Base-by-base conservation (phyloP, 2,797 vertebrate species). In the Ataeniobius toweri region DNA sequence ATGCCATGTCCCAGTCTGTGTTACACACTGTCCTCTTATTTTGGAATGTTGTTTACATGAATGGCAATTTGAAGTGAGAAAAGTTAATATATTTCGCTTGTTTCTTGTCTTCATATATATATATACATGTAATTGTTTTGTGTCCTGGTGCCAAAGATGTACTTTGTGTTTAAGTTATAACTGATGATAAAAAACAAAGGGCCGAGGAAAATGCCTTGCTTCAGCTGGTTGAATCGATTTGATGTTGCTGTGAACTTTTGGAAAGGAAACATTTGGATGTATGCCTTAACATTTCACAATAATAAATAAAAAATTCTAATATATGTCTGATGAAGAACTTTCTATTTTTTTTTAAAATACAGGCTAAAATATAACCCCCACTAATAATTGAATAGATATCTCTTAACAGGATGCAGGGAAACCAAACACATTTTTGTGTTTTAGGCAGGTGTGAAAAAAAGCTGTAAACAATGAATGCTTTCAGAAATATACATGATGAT, bases 51-150 rank as follows among this genome's bases (percentile, higher is more conserved):
- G 97, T 98, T 99, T 98, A 98, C 97, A 98, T 94, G 95, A 95
- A 93, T 92, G 88, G 92, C 94, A 95, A 87, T 95, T 94, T 93
- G 92, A 95, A 94, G 95, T 94, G 95, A 93, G 89, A 95, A 91
- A 95, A 94, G 93, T 96, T 99, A 98, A 99, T 99, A 98, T 99
- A 98, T 98, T 97, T 97, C 95, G 92, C 96, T 94, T 22, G 95
- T 96, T 95, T 92, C n/a, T 31, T 22, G 39, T 86, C 84, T 80
- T 70, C 79, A 74, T 87, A 76, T 75, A 76, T 85, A 79, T 78
- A 65, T 41, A 22, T 67, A 41, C 63, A 67, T 46, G 74, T 81
- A 44, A 87, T 78, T 78, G 41, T 85, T 78, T 84, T 83, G 71
- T 85, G 80, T 88, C 91, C 83, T 89, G 92, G 89, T 97, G 97